Conservation (phyloP, 2,797 vertebrate species). For the Arnoldichthys spilopterus region DNA sequence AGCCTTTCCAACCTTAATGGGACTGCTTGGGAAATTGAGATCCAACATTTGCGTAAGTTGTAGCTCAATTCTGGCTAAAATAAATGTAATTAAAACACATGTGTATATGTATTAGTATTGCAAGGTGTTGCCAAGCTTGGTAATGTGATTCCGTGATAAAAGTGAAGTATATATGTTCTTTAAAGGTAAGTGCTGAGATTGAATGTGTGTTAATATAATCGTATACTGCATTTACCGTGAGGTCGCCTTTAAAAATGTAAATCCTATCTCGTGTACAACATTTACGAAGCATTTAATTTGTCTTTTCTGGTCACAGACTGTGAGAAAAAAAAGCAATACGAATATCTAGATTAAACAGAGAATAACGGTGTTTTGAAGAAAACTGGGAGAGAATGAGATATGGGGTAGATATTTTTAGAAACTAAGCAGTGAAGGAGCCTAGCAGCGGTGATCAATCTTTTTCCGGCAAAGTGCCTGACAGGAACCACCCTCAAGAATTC, state of each 20-base stretch:
- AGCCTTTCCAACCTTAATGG: constrained; percentile 1
- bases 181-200: not conserved
- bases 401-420: constrained; percentile 71
- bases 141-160: not conserved
- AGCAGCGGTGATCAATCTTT: constrained; percentile 93
- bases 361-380: constrained; percentile 48
- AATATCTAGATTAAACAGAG: constrained; percentile 30
- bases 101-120: not conserved
- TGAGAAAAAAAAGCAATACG: constrained; percentile 13
- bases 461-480: constrained; percentile 87
- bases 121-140: not conserved
- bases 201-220: constrained; percentile 1
- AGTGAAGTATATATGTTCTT: not conserved
- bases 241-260: constrained; percentile 64
- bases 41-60: constrained; percentile 32
- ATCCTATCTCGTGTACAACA: constrained; percentile 20
- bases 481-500: constrained; percentile 80
- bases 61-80: constrained; percentile 13
- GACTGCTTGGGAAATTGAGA: constrained; percentile 30
- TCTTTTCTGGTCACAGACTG: too few relatives aligned
- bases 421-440: constrained; percentile 66
- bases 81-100: not conserved
- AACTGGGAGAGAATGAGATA: constrained; percentile 45
- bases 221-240: constrained; percentile 67
- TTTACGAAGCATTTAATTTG: constrained; percentile 16